Evolutionary conservation across 2,797 vertebrate genomes (phyloP).

Genomic region (Lacerta agilis): DNA sequence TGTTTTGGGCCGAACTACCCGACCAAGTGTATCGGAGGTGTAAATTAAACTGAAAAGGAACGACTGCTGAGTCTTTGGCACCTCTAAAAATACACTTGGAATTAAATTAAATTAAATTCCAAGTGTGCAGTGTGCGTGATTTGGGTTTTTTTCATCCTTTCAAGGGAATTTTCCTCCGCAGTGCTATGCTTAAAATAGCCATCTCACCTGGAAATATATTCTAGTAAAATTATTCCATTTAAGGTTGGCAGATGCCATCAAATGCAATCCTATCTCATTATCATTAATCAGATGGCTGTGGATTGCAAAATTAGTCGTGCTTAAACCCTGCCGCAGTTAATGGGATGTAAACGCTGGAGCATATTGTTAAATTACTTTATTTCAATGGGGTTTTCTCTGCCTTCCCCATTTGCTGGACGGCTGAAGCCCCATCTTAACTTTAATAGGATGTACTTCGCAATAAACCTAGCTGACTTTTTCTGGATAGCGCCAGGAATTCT

Average conservation of each 20-base stretch:
- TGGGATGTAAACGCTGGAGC: background rate
- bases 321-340: background rate
- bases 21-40: too few relatives aligned
- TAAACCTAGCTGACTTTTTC: background rate
- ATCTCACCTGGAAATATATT: background rate
- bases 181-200: background rate
- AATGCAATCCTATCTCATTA: background rate
- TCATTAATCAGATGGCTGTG: background rate
- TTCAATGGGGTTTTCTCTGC: background rate
- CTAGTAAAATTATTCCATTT: background rate
- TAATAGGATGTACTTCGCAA: background rate
- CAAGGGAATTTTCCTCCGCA: background rate
- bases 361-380: background rate
- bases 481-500: background rate
- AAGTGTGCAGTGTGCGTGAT: too few relatives aligned
- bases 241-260: background rate
- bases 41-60: background rate
- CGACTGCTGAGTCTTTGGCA: background rate
- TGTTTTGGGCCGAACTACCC: background rate
- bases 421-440: background rate
- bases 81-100: background rate
- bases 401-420: background rate
- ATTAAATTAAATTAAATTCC: too few relatives aligned
- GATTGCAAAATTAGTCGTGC: background rate
- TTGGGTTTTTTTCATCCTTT: background rate